Evolutionary conservation across 2,113 vertebrate genomes (phyloP).

Genomic region (Tylochromis polylepis): DNA sequence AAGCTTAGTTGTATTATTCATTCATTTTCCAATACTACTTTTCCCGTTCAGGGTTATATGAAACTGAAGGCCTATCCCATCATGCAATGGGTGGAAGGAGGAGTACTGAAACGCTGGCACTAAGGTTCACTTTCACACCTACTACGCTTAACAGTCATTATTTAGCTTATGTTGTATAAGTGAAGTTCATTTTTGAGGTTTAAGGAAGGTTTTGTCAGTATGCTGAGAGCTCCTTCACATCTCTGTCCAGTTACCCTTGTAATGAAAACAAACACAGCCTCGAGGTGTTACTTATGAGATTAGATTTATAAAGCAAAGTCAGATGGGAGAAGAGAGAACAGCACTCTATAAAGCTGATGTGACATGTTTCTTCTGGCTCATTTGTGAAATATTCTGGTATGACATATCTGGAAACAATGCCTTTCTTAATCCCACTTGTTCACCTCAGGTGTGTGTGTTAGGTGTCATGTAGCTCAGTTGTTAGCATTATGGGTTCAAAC

Average conservation of each 20-base stretch:
- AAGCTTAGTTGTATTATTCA: constrained; percentile 19
- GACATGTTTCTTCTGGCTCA: constrained; percentile 10
- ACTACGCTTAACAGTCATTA: background rate
- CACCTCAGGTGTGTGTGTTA: too few species aligned
- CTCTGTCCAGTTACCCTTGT: constrained; percentile 19
- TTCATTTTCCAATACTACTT: constrained; percentile 9
- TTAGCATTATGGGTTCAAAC: background rate
- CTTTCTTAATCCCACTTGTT: background rate
- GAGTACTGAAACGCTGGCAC: background rate
- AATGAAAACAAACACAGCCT: constrained; percentile 52
- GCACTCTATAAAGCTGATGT: background rate
- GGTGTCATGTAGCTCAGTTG: background rate
- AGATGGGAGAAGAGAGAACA: background rate
- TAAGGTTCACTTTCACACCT: background rate
- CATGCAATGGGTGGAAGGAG: background rate
- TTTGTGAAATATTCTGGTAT: background rate
- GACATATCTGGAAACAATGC: background rate
- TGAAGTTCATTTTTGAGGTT: background rate
- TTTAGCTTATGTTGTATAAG: background rate
- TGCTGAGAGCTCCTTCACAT: background rate
- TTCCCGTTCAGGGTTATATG: background rate
- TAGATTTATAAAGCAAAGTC: constrained; percentile 34
- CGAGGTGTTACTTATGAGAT: constrained; percentile 23
- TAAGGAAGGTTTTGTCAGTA: constrained; percentile 7
- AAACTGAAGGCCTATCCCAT: background rate